phyloP scores from a whole-genome alignment of 2,888 invertebrate species.

The Podotricha telesiphe region DNA sequence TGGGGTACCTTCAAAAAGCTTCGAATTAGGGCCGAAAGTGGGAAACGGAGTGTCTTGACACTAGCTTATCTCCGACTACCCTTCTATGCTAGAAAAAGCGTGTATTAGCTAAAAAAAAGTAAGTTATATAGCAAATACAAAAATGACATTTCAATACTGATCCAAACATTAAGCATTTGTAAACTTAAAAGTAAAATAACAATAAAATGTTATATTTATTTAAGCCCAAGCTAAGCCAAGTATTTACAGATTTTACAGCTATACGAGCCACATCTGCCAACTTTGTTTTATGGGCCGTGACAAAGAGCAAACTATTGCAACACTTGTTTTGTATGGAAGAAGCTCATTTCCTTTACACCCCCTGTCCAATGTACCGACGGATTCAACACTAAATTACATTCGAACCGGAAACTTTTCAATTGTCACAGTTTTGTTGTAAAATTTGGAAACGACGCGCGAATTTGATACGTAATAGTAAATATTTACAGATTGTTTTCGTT shows the following conservation, averaged over 20 bases:
- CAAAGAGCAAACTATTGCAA: slow-evolving; percentile 22
- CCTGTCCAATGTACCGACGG: slow-evolving; percentile 49
- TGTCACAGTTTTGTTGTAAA: slow-evolving; percentile 29
- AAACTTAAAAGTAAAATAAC: slow-evolving; percentile 1
- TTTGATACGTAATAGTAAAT: slow-evolving; percentile 26
- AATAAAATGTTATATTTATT: slow-evolving; percentile 22
- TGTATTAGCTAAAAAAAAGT: no score
- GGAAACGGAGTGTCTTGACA: no score
- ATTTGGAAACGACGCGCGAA: slow-evolving; percentile 6
- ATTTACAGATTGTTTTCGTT: background rate
- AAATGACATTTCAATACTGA: background rate
- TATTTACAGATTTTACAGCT: slow-evolving; percentile 23
- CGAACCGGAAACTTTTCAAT: slow-evolving; percentile 42
- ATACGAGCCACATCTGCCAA: slow-evolving; percentile 33
- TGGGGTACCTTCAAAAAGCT: no score
- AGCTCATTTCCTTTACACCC: slow-evolving; percentile 40
- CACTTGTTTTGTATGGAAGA: slow-evolving; percentile 33
- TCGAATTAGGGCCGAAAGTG: no score
- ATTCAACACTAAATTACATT: slow-evolving; percentile 46
- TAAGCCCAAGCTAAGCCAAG: background rate
- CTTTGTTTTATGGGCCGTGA: slow-evolving; percentile 36
- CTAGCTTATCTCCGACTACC: no score
- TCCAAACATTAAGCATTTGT: background rate
- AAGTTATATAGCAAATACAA: no score
- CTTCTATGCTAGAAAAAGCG: no score